phyloP scores from a whole-genome alignment of 2,113 vertebrate species.

The Orcinus orca region DNA sequence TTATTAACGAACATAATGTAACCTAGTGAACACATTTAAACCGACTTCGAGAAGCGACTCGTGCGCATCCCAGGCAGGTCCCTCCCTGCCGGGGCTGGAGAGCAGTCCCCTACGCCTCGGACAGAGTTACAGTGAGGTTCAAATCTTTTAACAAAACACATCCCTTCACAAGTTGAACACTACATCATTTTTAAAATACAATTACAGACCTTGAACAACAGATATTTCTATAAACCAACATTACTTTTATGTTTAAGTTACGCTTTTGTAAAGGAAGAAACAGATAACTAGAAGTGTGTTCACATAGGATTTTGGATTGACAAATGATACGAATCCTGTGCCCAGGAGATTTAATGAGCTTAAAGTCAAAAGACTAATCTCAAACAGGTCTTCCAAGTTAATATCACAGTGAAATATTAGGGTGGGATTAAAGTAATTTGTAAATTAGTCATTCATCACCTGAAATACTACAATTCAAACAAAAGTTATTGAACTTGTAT shows the following conservation, averaged over 20 bases:
- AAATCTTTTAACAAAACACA: conserved; percentile 49
- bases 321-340: background rate
- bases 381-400: conserved; percentile 46
- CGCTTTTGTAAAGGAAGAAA: conserved; percentile 20
- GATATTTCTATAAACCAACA: conserved; percentile 54
- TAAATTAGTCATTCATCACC: background rate
- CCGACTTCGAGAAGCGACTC: background rate
- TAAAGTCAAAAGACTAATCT: conserved; percentile 34
- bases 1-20: background rate
- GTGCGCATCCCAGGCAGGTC: background rate
- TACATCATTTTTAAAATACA: conserved; percentile 51
- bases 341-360: background rate
- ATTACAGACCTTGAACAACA: conserved; percentile 60
- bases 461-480: background rate
- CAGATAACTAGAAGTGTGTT: background rate
- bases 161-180: conserved; percentile 61
- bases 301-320: conserved; percentile 28
- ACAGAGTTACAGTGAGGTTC: background rate
- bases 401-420: conserved; percentile 52
- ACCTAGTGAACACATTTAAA: background rate
- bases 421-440: background rate
- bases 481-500: background rate
- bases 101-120: background rate
- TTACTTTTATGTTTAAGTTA: conserved; percentile 34
- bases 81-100: background rate